phyloP scores from a whole-genome alignment of 2,888 invertebrate genomes.

The Alcis repandata region DNA sequence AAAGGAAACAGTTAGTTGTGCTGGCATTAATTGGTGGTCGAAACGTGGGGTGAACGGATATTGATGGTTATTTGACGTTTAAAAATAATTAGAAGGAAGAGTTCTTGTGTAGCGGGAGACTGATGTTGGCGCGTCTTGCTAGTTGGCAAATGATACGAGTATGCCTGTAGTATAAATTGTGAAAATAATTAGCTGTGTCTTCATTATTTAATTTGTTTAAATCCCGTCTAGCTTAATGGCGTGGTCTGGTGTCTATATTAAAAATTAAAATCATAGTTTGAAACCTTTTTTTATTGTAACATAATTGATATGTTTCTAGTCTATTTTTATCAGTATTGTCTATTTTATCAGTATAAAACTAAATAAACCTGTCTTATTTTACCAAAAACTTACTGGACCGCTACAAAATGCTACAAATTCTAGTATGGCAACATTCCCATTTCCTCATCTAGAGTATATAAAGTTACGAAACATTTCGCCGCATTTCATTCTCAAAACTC shows the following conservation, averaged over 20 bases:
- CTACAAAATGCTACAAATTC: background rate
- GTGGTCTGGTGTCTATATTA: too few relatives aligned
- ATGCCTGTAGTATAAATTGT: too few relatives aligned
- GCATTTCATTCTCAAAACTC: conserved; percentile 9
- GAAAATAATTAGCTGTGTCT: too few relatives aligned
- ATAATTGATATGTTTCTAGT: too few relatives aligned
- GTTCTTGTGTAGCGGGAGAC: background rate
- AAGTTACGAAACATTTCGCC: conserved; percentile 5
- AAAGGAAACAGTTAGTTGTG: background rate
- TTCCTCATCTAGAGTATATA: conserved; percentile 2
- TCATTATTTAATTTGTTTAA: too few relatives aligned
- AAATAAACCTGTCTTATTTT: background rate
- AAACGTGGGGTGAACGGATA: background rate
- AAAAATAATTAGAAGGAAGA: too few relatives aligned
- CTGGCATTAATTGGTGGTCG: background rate
- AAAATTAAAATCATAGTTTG: too few relatives aligned
- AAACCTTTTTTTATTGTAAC: too few relatives aligned
- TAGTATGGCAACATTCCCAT: background rate
- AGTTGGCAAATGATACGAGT: background rate
- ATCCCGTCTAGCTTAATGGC: too few relatives aligned
- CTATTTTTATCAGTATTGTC: too few relatives aligned
- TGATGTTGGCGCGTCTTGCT: background rate
- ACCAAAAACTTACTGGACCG: background rate
- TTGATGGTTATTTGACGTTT: too few relatives aligned
- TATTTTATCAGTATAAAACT: too few relatives aligned